These are phyloP conservation scores for Mionectes macconnelli DNA, from an alignment of 2,113 vertebrate species.

Conservation along the genomic window DNA sequence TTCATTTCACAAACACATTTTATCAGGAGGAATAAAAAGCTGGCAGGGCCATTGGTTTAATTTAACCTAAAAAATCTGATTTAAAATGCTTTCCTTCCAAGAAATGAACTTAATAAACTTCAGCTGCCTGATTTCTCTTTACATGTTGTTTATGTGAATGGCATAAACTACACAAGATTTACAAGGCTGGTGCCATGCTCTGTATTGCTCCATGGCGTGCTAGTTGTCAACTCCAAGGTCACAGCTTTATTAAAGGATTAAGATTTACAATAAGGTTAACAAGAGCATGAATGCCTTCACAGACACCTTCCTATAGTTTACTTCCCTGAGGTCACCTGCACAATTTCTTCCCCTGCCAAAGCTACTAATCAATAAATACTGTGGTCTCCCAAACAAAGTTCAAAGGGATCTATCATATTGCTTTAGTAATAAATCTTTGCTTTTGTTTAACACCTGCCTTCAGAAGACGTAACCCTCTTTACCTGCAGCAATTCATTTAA, in stretches of 20 bases:
- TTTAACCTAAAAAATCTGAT: conserved; percentile 35
- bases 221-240: conserved; percentile 59
- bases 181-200: not conserved
- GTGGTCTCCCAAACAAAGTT: not conserved
- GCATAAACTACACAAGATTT: conserved; percentile 20
- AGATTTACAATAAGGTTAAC: conserved; percentile 54
- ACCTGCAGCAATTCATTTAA: conserved; percentile 5
- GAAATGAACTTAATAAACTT: conserved; percentile 35
- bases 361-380: conserved; percentile 19
- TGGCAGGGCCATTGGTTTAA: conserved; percentile 60
- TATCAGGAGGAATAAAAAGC: conserved; percentile 51
- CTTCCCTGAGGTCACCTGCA: conserved; percentile 20
- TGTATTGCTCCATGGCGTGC: not conserved
- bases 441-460: conserved; percentile 1
- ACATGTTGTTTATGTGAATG: conserved; percentile 20
- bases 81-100: conserved; percentile 46
- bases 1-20: conserved; percentile 56
- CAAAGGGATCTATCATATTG: not conserved
- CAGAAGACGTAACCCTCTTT: not conserved
- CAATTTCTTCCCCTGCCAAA: conserved; percentile 28
- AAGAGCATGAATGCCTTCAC: conserved; percentile 16
- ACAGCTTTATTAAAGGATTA: conserved; percentile 58
- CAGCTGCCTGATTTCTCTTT: conserved; percentile 30
- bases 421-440: conserved; percentile 20
- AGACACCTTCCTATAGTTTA: conserved; percentile 21